Evolutionary conservation across 1,140 invertebrate species (phyloP), one percentile per base, ranked within the genome.

Genomic region (Hypsibius dujardini): DNA sequence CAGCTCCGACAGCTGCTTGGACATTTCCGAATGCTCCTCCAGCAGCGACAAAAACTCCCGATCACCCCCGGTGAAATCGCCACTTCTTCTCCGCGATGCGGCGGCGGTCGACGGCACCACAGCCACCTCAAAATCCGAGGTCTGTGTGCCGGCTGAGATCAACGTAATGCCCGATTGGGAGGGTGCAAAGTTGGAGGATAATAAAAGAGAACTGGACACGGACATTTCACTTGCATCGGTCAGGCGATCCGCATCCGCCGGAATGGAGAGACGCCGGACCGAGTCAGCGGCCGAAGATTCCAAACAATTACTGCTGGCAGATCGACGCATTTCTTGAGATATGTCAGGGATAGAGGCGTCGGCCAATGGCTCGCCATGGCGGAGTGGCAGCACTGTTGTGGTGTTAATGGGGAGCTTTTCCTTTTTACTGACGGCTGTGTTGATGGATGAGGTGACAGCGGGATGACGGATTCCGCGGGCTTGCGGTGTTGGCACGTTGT

Each of bases 261-360:
- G 7, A 56, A 56, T 56, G 50, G 50, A 56, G 7, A 56, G 50
- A 7, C 50, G 50, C 50, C 50, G 50, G n/a, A 12, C 50, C n/a
- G 50, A 12, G 7, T n/a, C 50, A 56, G 50, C 50, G n/a, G 50
- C 50, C 50, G 50, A n/a, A 56, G 7, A 7, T 12, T 56, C 50
- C 7, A 56, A n/a, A n/a, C 50, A 56, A 56, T 56, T 56, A 56
- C 50, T 56, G n/a, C 50, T 56, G 50, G n/a, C 50, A 56, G 50
- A 56, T 56, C 50, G 50, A n/a, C 50, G 50, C 50, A 56, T 56
- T 56, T 56, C 50, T 56, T 56, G 50, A 7, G 50, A 56, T 28
- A 28, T 28, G 28, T 28, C 28, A 28, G 28, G 28, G 28, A 28
- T 28, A 28, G 28, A 28, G 28, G 28, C 28, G 28, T 28, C 28